Evolutionary conservation across 2,888 invertebrate genomes (phyloP).

Genomic region (Beris morrisii): DNA sequence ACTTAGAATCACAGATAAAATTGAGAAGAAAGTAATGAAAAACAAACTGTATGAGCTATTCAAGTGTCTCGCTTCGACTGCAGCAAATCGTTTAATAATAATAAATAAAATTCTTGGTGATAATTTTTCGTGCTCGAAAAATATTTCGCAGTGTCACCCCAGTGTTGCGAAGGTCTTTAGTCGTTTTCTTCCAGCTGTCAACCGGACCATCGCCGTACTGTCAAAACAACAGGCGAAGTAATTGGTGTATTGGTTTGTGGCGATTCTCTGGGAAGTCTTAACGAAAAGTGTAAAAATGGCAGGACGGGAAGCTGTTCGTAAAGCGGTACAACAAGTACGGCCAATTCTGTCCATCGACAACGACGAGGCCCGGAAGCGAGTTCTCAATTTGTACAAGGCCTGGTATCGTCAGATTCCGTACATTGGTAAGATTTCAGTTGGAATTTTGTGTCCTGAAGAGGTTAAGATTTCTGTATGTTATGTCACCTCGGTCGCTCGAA

Average conservation of each 20-base stretch:
- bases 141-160: no score
- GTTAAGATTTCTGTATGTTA: constrained; percentile 24
- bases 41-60: no score
- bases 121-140: no score
- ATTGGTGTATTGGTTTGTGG: no score
- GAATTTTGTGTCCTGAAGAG: neutral
- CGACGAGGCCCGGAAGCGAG: constrained; percentile 79
- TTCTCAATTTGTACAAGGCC: constrained; percentile 85
- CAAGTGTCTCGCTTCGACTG: no score
- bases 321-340: constrained; percentile 69
- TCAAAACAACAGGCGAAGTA: neutral
- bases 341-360: constrained; percentile 81
- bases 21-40: no score
- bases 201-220: neutral
- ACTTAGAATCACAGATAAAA: no score
- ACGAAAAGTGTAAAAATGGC: constrained; percentile 30
- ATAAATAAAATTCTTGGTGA: no score
- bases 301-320: constrained; percentile 58
- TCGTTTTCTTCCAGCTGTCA: constrained; percentile 1
- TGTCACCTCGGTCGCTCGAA: constrained; percentile 20
- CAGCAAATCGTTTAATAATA: no score
- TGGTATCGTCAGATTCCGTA: constrained; percentile 93
- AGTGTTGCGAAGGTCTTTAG: no score
- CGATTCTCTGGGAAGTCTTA: no score
- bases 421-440: constrained; percentile 72